phyloP scores from a whole-genome alignment of 2,888 invertebrate genomes.

The Clepsis dumicolana region DNA sequence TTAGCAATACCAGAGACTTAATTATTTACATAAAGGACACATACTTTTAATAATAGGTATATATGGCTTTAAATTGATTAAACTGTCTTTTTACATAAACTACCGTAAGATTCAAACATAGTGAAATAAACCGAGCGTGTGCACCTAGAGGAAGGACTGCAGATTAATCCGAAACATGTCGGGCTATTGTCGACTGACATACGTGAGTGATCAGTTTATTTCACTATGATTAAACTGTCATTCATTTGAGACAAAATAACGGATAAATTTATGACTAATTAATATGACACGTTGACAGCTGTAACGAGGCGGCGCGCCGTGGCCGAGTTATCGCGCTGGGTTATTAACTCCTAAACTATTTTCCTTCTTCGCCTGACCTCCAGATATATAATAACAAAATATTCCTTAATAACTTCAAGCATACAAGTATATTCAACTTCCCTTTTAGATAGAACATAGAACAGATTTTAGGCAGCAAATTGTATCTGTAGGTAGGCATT shows the following conservation, averaged over 20 bases:
- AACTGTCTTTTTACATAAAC: conserved; percentile 27
- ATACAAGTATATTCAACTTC: conserved; percentile 1
- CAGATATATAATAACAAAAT: conserved; percentile 18
- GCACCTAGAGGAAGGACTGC: too few relatives aligned
- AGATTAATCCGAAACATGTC: too few relatives aligned
- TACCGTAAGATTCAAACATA: too few relatives aligned
- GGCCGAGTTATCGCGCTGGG: conserved; percentile 38
- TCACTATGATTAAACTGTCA: conserved; percentile 28
- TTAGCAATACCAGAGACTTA: conserved; percentile 18
- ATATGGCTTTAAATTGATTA: conserved; percentile 23
- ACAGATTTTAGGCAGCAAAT: not conserved
- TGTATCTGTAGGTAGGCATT: too few relatives aligned
- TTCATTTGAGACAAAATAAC: conserved; percentile 34
- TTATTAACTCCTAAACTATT: conserved; percentile 40
- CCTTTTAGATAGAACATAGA: not conserved
- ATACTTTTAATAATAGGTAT: conserved; percentile 10
- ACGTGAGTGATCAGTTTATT: too few relatives aligned
- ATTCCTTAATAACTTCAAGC: conserved; percentile 5
- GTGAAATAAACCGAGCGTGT: too few relatives aligned
- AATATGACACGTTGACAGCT: conserved; percentile 43
- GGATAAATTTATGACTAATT: conserved; percentile 43
- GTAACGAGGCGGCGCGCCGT: conserved; percentile 33
- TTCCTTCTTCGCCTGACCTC: conserved; percentile 26
- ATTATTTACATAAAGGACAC: conserved; percentile 19
- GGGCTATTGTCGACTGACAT: too few relatives aligned